Evolutionary conservation across 2,797 vertebrate genomes (phyloP).

Genomic region (Pristis pectinata): DNA sequence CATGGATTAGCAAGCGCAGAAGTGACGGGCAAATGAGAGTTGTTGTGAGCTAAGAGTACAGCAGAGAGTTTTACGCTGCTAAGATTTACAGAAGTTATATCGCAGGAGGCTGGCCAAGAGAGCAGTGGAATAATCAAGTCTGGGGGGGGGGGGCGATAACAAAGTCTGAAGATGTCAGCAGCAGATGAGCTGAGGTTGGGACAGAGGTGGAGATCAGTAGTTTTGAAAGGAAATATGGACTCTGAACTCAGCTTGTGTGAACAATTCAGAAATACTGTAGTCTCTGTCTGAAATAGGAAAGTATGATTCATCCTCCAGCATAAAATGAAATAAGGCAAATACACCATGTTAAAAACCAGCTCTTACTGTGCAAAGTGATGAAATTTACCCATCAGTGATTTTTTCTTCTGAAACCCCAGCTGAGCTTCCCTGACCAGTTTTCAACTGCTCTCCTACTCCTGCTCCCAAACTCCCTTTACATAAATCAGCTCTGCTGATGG

Average conservation of each 20-base stretch:
- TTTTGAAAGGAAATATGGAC: not conserved
- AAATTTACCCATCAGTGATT: not conserved
- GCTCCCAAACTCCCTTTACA: not conserved
- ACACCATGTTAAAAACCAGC: not conserved
- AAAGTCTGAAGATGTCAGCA: too few relatives aligned
- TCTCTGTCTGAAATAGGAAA: not conserved
- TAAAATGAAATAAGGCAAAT: not conserved
- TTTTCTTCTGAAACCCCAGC: not conserved
- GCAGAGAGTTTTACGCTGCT: not conserved
- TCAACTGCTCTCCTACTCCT: not conserved
- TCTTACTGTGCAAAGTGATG: not conserved
- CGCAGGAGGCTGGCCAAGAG: not conserved
- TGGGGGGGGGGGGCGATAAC: too few relatives aligned
- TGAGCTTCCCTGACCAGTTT: not conserved
- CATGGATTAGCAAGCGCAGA: not conserved
- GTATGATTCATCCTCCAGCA: not conserved
- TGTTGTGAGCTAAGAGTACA: not conserved
- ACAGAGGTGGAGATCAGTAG: not conserved
- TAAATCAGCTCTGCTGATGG: not conserved
- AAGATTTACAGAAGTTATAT: not conserved
- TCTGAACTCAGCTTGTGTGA: not conserved
- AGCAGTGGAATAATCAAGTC: too few relatives aligned
- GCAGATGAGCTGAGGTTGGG: too few relatives aligned
- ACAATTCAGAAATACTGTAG: not conserved
- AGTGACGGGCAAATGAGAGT: not conserved